Percentiles rank a stretch among this genome's conserved stretches.
phyloP scores from a whole-genome alignment of 2,113 vertebrate genomes.

The Oreochromis aureus region DNA sequence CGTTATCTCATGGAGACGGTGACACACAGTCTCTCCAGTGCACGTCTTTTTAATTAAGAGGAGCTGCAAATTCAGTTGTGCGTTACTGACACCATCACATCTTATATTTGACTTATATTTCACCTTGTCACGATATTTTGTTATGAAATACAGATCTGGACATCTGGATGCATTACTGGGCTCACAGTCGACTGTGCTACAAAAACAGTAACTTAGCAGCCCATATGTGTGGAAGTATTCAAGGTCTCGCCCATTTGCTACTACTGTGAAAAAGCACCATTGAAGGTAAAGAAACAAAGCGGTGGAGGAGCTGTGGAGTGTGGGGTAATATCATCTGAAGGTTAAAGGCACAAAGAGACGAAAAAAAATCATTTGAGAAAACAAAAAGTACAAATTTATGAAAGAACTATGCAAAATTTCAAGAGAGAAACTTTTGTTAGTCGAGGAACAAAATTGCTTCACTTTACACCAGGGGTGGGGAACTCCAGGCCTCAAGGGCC shows the following conservation, averaged over 20 bases:
- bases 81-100: too few relatives aligned
- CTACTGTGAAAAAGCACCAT: too few relatives aligned
- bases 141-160: background rate
- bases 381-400: background rate
- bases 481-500: too few relatives aligned
- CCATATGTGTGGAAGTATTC: background rate
- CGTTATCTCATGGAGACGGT: background rate
- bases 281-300: too few relatives aligned
- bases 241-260: background rate
- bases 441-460: background rate
- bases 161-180: background rate
- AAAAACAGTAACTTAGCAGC: background rate
- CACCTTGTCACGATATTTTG: fast-evolving
- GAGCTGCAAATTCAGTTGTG: background rate
- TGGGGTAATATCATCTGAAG: background rate
- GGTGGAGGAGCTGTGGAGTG: background rate
- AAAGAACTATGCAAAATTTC: background rate
- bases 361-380: background rate
- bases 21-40: background rate
- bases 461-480: too few relatives aligned
- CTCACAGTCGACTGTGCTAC: background rate
- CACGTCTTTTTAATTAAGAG: background rate
- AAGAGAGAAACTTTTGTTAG: background rate
- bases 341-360: background rate
- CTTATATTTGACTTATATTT: background rate